Evolutionary conservation across 2,888 invertebrate species (phyloP), one percentile per base, ranked within the genome.

Genomic region (Agrochola macilenta): DNA sequence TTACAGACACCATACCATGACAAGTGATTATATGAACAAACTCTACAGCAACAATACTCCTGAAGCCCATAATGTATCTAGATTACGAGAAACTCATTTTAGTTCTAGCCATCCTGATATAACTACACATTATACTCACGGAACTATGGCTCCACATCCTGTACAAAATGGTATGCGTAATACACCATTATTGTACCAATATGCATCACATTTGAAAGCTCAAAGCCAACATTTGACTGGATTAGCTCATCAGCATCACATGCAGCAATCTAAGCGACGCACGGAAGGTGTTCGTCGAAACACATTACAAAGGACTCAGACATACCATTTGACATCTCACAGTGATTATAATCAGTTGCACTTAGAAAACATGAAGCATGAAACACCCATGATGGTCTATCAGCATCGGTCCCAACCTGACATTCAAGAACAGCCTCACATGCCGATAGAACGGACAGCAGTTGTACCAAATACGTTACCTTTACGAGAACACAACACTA

Each of bases 81-180:
- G 96, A 17, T 88, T 96, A 83, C 88, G 95, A 82, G 97, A 97
- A 87, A 96, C 96, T 17, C 97, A 97, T 84, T 97, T 97, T 82
- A 97, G 97, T 85, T 96, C 96, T 9, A 97, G 97, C 89, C 97
- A 97, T 85, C 97, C 97, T 46, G 97, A 97, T 85, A 96, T 97
- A 71, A 93, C 96, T 5, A 95, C 95, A 20, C 94, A 95, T 86
- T 95, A 96, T 73, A 92, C 90, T 43, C 96, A 95, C 79, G 93
- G 93, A 1, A 90, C 83, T 78, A 89, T 94, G 7, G 89, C 93
- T 3, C 92, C 93, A 20, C 94, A 94, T 74, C 92, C 92, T 30
- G 85, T 91, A 12, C 94, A 91, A 26, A 95, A 95, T 89, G 93
- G 94, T 23, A 91, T 94, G 82, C 92, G 95, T 43, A 95, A 93